A percentile compares a stretch with the other conserved stretches of the same genome.
These are phyloP conservation scores for Sinocyclocheilus grahami DNA, from an alignment of 2,113 vertebrate species.

Conservation along the genomic window DNA sequence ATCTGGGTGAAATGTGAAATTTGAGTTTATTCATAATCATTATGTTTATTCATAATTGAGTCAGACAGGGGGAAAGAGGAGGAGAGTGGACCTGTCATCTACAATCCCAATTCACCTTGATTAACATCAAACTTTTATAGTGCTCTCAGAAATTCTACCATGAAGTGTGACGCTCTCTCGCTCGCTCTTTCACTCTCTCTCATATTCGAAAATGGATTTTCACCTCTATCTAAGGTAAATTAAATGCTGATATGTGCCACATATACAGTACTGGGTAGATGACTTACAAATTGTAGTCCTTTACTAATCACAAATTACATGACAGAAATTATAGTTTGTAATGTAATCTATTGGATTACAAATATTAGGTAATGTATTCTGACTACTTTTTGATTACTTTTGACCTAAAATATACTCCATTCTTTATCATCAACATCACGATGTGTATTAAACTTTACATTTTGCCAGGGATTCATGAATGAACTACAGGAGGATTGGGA, in stretches of 20 bases:
- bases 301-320: not conserved
- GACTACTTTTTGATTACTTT: no score
- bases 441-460: not conserved
- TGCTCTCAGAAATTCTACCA: slow-evolving; percentile 28
- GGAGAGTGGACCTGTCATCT: slow-evolving; percentile 48
- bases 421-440: not conserved
- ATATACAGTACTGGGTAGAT: no score
- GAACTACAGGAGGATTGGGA: no score
- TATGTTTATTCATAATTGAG: not conserved
- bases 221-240: slow-evolving; percentile 5
- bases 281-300: not conserved
- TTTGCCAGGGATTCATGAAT: no score
- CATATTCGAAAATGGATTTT: not conserved
- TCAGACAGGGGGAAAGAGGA: slow-evolving; percentile 39
- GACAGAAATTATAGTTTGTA: not conserved
- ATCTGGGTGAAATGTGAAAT: slow-evolving; percentile 31
- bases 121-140: slow-evolving; percentile 46
- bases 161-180: not conserved
- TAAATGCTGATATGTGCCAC: not conserved
- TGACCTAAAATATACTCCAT: not conserved
- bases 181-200: not conserved
- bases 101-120: slow-evolving; percentile 35
- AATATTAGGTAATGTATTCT: not conserved
- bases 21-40: not conserved
- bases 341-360: not conserved